Evolutionary conservation across 2,113 vertebrate genomes (phyloP).

Genomic region (Lepidiolamprologus cunningtoni): DNA sequence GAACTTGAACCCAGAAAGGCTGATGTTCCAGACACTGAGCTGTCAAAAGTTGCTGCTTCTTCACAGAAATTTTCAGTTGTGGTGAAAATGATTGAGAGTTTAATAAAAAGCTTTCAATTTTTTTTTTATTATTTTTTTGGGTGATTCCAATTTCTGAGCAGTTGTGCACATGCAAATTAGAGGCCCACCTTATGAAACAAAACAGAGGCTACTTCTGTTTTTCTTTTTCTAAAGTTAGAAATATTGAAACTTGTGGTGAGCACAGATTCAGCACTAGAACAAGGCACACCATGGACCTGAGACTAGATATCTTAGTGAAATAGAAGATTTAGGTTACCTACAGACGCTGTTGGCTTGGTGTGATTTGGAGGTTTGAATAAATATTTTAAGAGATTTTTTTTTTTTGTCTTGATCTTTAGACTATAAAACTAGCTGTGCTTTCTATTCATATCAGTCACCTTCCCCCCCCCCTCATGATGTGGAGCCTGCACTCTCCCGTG

Average conservation of each 20-base stretch:
- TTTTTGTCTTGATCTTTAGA: neutral
- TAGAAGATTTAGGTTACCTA: neutral
- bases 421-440: neutral
- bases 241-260: neutral
- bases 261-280: neutral
- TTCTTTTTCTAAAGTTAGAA: neutral
- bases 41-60: neutral
- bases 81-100: neutral
- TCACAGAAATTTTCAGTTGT: neutral
- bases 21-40: neutral
- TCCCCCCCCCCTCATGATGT: neutral
- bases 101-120: neutral
- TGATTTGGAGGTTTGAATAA: neutral
- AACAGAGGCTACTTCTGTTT: neutral
- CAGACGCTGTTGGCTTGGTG: neutral
- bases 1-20: neutral
- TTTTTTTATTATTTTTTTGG: fast-evolving
- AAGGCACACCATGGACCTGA: neutral
- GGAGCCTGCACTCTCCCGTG: neutral
- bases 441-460: neutral
- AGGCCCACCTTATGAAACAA: neutral
- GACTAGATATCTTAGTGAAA: neutral
- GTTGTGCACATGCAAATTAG: neutral
- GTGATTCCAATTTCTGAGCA: neutral
- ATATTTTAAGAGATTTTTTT: neutral